Evolutionary conservation across 1,140 invertebrate genomes (phyloP), one percentile per base, ranked within the genome.

Genomic region (Anadara kagoshimensis): DNA sequence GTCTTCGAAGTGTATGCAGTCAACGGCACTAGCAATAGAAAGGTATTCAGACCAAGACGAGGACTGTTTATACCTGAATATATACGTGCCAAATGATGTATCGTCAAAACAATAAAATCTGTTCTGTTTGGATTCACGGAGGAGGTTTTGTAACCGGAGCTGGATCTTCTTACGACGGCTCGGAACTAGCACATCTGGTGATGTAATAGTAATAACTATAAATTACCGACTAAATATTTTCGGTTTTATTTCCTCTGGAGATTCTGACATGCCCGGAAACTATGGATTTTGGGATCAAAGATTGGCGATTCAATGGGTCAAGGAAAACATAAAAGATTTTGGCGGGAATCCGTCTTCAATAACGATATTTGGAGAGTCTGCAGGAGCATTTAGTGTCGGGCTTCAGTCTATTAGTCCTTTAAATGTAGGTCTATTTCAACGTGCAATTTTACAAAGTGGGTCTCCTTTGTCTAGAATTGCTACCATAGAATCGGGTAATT

Each of bases 281-380:
- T 64, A 36, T 51, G 62, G 62, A n/a, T 26, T 64, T 10, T 64
- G 62, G 62, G 62, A 64, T 64, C 62, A 64, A 36, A 41, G 22
- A 10, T 43, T 64, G 8, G 62, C 62, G n/a, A 16, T 64, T 5
- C 3, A 53, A 22, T 64, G 62, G 62, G 47, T 64, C 18, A 12
- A 64, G 3, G 45, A 64, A 7, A 64, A 64, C 41, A 64, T 64
- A 14, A 26, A 16, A 20, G 43, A 43, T 20, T 64, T 24, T 36
- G 29, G 24, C n/a, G 62, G 62, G n/a, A 22, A 64, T n/a, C 24
- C 45, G 1, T 14, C 26, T 53, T 64, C 62, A 4, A 22, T 64
- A 4, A 64, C 62, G 26, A 64, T 64, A 51, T 64, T 64, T 64
- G 62, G 62, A 12, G 45, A 64, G 20, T 64, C 62, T 5, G 62